Percentiles rank a stretch among this genome's conserved stretches.
phyloP scores from a whole-genome alignment of 2,888 invertebrate genomes.

The Diadegma fenestrale region DNA sequence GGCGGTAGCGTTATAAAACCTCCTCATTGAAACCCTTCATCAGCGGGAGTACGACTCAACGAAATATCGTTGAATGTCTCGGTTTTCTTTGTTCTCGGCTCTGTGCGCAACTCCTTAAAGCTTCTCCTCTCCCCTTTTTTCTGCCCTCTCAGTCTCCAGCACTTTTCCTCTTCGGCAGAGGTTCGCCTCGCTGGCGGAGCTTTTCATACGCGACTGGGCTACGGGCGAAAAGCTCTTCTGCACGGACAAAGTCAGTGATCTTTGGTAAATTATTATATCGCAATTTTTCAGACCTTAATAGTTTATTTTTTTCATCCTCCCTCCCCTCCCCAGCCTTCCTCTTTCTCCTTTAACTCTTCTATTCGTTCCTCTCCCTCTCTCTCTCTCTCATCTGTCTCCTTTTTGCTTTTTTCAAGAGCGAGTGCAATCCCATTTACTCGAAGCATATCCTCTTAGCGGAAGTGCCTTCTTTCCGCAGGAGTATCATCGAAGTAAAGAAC shows the following conservation, averaged over 20 bases:
- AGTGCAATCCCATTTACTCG: slow-evolving; percentile 60
- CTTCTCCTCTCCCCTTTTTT: slow-evolving; percentile 10
- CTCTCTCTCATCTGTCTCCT: slow-evolving; percentile 33
- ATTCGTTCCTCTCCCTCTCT: background rate
- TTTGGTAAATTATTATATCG: slow-evolving; percentile 65
- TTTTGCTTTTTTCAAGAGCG: slow-evolving; percentile 48
- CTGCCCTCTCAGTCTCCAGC: slow-evolving; percentile 24
- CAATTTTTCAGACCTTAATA: slow-evolving; percentile 51
- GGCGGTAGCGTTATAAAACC: slow-evolving; percentile 47
- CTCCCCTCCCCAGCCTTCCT: slow-evolving; percentile 12
- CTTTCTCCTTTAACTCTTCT: slow-evolving; percentile 33
- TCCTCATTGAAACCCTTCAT: slow-evolving; percentile 64
- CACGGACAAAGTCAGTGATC: slow-evolving; percentile 53
- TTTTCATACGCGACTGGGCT: slow-evolving; percentile 7
- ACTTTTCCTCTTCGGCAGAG: slow-evolving; percentile 34
- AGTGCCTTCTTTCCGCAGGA: slow-evolving; percentile 52
- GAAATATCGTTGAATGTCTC: slow-evolving; percentile 69
- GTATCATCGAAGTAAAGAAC: slow-evolving; percentile 65
- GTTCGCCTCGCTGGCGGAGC: background rate
- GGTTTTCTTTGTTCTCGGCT: slow-evolving; percentile 66
- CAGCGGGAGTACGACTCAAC: slow-evolving; percentile 62
- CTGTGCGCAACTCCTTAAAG: slow-evolving; percentile 43
- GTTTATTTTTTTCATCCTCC: slow-evolving; percentile 7
- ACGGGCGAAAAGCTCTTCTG: slow-evolving; percentile 20
- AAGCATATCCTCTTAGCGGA: slow-evolving; percentile 66